Evolutionary conservation across 2,113 vertebrate species (phyloP), one percentile per base, ranked within the genome.

Genomic region (Sinosuthora webbiana): DNA sequence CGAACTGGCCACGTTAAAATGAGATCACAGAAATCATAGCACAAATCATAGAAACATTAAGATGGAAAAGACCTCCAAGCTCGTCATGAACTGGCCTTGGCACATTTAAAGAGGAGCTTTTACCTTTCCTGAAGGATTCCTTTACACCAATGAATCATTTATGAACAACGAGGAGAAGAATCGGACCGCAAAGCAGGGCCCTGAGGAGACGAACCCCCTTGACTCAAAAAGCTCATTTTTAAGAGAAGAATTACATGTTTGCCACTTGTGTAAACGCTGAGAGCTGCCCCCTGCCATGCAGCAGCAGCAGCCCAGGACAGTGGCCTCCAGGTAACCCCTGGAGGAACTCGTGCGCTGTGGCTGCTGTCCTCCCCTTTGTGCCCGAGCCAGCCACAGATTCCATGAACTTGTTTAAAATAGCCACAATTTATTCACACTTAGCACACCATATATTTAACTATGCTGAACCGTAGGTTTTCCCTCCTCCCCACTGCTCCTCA

Each of bases 371-470:
- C 65, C 42, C 55, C 84, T 93, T 50, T 80, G 93, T 87, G 87
- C 67, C 83, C 1, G 0, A 90, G 91, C 87, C 95, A 95, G 84
- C 42, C 83, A 55, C 0, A 1, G 63, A 63, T 25, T 69, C 78
- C 31, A 78, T 10, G 64, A 78, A 82, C 88, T 92, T 81, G 52
- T 93, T 92, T 78, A 81, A 93, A 96, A 94, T 22, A 86, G 83
- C 91, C 94, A 89, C 90, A 90, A 64, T 83, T 93, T 95, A 94
- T 88, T 93, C 92, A 84, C 59, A 71, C 83, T 94, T 94, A 93
- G 88, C 93, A 97, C 94, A 42, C 89, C 76, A 35, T 94, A 93
- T 95, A 95, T 96, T 94, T 90, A 93, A 96, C 90, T 84, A 49
- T 0, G 4, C 7, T 78, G 73, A 95, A 90, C 90, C 37, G n/a